phyloP scores from a whole-genome alignment of 2,888 invertebrate species.

The Lysandra coridon region DNA sequence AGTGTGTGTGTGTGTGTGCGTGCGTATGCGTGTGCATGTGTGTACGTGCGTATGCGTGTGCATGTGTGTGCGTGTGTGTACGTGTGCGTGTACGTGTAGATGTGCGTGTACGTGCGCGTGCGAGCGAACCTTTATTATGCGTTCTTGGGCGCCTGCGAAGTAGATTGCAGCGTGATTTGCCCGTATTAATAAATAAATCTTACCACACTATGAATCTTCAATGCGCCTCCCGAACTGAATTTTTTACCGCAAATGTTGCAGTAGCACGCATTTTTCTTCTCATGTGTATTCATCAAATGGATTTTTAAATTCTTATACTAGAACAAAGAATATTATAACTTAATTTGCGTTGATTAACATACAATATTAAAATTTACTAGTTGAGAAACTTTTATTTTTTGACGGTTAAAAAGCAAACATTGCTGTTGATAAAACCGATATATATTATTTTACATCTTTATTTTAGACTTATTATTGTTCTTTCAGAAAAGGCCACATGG shows the following conservation, averaged over 20 bases:
- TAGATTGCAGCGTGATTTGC: background rate
- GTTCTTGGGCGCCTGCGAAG: background rate
- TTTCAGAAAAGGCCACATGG: no score
- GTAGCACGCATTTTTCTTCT: conserved; percentile 52
- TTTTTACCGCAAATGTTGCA: conserved; percentile 60
- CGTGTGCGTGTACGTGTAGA: background rate
- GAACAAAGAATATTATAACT: background rate
- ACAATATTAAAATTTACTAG: background rate
- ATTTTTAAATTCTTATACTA: conserved; percentile 16
- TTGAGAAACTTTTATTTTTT: background rate
- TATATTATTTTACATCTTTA: no score
- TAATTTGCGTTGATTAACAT: background rate
- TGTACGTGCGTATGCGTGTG: no score
- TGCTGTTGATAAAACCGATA: no score
- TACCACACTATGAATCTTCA: conserved; percentile 64
- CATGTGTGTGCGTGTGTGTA: no score
- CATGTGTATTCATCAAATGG: conserved; percentile 56
- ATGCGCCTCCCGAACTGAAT: conserved; percentile 59
- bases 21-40: no score
- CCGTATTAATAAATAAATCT: conserved; percentile 20
- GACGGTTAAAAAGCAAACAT: background rate
- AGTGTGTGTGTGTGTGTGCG: background rate
- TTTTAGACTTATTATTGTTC: no score
- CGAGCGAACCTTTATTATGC: background rate
- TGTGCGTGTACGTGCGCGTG: background rate